Evolutionary conservation across 2,113 vertebrate species (phyloP).

Genomic region (Dryoscopus gambensis): DNA sequence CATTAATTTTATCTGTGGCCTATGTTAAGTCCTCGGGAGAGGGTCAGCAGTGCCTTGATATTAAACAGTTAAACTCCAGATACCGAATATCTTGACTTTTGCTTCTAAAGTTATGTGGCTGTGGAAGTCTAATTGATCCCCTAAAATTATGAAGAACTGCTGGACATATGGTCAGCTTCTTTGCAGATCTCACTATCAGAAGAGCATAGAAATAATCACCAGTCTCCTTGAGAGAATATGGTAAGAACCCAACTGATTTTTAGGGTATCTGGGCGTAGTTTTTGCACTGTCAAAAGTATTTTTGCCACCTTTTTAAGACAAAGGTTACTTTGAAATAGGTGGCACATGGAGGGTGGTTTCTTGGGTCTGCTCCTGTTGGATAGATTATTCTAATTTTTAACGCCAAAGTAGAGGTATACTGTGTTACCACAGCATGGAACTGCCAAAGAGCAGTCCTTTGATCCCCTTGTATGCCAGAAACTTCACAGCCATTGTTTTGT

Average conservation of each 20-base stretch:
- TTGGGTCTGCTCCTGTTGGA: neutral
- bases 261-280: neutral
- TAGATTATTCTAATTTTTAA: neutral
- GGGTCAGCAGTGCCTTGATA: neutral
- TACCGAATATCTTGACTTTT: neutral
- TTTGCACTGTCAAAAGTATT: neutral
- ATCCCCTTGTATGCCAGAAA: neutral
- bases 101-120: neutral
- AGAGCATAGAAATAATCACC: neutral
- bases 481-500: rapidly evolving
- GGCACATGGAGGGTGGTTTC: neutral
- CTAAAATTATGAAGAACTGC: neutral
- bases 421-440: neutral
- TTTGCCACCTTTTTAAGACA: neutral
- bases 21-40: neutral
- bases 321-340: neutral
- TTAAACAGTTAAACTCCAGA: neutral
- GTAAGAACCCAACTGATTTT: neutral
- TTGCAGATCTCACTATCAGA: neutral
- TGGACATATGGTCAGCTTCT: neutral
- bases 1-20: neutral
- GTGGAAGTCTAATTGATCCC: neutral
- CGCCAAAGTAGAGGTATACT: rapidly evolving
- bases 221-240: neutral
- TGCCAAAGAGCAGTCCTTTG: neutral